A percentile compares a stretch with the other conserved stretches of the same genome.
Evolutionary conservation across 2,888 invertebrate genomes (phyloP).

Genomic region (Ganaspis brasiliensis): DNA sequence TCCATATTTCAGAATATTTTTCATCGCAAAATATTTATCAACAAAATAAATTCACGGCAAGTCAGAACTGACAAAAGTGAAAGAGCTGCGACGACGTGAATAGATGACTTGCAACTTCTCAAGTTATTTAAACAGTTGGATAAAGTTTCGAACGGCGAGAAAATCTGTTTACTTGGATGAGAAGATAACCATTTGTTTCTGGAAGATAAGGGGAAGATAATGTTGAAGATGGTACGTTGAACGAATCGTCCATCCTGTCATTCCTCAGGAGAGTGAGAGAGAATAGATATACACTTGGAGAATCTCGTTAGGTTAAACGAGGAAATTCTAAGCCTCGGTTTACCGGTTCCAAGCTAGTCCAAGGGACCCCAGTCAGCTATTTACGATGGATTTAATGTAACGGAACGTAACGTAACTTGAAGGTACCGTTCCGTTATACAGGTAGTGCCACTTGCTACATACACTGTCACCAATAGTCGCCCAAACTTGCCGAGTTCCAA

Average conservation of each 20-base stretch:
- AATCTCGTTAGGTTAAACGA: slow-evolving; percentile 62
- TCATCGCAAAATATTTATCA: no score
- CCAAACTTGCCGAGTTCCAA: slow-evolving; percentile 57
- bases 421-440: slow-evolving; percentile 61
- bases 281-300: slow-evolving; percentile 54
- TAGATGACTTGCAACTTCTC: no score
- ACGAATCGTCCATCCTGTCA: slow-evolving; percentile 43
- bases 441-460: slow-evolving; percentile 48
- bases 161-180: slow-evolving; percentile 12
- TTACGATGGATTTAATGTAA: slow-evolving; percentile 62
- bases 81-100: not conserved
- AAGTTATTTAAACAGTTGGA: not conserved
- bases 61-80: not conserved
- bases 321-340: slow-evolving; percentile 62
- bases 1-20: no score
- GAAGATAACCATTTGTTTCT: not conserved
- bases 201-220: not conserved
- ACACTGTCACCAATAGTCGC: slow-evolving; percentile 55
- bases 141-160: not conserved
- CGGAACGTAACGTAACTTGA: slow-evolving; percentile 59
- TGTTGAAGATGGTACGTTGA: not conserved
- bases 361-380: slow-evolving; percentile 62
- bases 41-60: no score
- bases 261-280: slow-evolving; percentile 49
- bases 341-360: slow-evolving; percentile 57